A percentile compares a stretch with the other conserved stretches of the same genome.
phyloP scores from a whole-genome alignment of 2,888 invertebrate genomes.

The Amaurobius ferox region DNA sequence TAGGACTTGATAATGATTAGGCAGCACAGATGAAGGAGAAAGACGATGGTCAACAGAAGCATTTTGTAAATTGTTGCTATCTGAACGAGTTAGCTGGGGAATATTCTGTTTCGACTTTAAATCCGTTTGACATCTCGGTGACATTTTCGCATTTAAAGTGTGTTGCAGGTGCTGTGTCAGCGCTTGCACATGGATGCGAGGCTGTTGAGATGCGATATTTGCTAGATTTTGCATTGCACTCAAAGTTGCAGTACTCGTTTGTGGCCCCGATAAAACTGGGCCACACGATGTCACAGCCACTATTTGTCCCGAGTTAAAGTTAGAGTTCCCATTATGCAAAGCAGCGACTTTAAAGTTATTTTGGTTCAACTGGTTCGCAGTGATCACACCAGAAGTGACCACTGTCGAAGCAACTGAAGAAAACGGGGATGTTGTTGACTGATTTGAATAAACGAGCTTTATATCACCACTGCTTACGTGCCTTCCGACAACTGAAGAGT shows the following conservation, averaged over 20 bases:
- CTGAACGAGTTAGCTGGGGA: not conserved
- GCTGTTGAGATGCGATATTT: slow-evolving; percentile 76
- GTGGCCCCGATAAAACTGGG: slow-evolving; percentile 50
- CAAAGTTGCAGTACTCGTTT: slow-evolving; percentile 50
- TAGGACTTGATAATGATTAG: slow-evolving; percentile 60
- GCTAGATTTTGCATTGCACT: slow-evolving; percentile 76
- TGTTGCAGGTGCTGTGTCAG: slow-evolving; percentile 22
- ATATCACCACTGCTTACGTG: slow-evolving; percentile 62
- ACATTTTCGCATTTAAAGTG: slow-evolving; percentile 43
- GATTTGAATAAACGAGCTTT: slow-evolving; percentile 73
- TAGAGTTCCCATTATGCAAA: slow-evolving; percentile 52
- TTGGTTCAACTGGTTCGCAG: slow-evolving; percentile 30
- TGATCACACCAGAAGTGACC: slow-evolving; percentile 48
- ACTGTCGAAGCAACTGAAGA: slow-evolving; percentile 34
- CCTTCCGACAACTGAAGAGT: slow-evolving; percentile 44
- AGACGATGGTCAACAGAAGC: slow-evolving; percentile 29
- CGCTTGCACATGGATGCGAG: slow-evolving; percentile 75
- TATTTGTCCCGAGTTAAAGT: slow-evolving; percentile 45
- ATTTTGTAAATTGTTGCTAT: slow-evolving; percentile 24
- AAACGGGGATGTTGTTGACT: slow-evolving; percentile 50
- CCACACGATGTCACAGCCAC: slow-evolving; percentile 48
- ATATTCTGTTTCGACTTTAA: slow-evolving; percentile 43
- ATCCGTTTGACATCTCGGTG: slow-evolving; percentile 43
- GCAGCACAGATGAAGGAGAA: slow-evolving; percentile 33
- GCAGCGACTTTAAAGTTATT: slow-evolving; percentile 57